Percentiles rank a stretch among this genome's conserved stretches.
Conservation (phyloP, 2,113 vertebrate species). For the Ceratotherium simum region DNA sequence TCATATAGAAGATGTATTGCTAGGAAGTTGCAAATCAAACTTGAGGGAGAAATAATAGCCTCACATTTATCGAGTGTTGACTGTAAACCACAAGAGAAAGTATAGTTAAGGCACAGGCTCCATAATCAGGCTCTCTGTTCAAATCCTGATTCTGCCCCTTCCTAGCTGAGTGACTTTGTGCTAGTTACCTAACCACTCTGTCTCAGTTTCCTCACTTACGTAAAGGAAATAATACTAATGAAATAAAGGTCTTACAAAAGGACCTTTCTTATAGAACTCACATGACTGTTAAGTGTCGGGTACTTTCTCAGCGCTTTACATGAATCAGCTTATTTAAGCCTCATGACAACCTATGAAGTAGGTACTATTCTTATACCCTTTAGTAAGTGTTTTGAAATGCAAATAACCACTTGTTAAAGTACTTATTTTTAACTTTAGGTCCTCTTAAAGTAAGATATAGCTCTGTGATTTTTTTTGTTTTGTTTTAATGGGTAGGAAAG, state of each 20-base stretch:
- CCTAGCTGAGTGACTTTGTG: not conserved
- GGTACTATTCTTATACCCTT: not conserved
- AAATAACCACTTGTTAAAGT: not conserved
- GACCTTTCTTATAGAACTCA: conserved; percentile 4
- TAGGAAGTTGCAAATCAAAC: not conserved
- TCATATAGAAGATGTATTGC: not conserved
- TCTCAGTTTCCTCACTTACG: not conserved
- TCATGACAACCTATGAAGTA: not conserved
- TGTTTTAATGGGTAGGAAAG: not conserved
- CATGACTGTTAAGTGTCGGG: not conserved
- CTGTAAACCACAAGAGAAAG: not conserved
- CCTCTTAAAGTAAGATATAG: not conserved
- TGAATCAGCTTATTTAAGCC: not conserved
- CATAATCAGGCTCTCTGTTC: not conserved
- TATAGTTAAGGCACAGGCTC: not conserved
- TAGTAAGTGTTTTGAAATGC: conserved; percentile 26
- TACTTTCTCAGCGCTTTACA: not conserved
- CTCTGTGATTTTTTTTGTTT: not conserved
- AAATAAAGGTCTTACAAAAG: not conserved
- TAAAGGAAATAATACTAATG: not conserved
- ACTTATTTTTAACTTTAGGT: not conserved
- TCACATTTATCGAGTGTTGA: not conserved
- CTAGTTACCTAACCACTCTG: not conserved
- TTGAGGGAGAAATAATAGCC: not conserved
- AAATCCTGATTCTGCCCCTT: not conserved